phyloP scores from a whole-genome alignment of 2,888 invertebrate genomes.

The Invenusta paracnida region DNA sequence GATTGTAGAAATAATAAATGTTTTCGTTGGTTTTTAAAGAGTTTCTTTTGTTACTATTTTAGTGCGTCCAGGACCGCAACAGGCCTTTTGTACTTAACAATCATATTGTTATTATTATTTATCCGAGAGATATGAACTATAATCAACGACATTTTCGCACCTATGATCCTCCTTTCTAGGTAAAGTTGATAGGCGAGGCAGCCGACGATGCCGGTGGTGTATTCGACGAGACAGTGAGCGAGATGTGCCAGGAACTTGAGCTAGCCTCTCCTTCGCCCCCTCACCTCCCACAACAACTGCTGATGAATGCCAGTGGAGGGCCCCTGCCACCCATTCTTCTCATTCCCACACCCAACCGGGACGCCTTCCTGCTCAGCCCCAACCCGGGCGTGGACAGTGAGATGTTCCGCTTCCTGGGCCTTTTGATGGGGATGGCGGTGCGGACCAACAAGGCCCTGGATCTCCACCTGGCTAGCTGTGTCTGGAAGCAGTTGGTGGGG shows the following conservation, averaged over 20 bases:
- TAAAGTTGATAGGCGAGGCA: slow-evolving; percentile 64
- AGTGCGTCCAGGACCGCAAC: too few relatives aligned
- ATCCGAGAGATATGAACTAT: background rate
- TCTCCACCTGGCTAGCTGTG: slow-evolving; percentile 65
- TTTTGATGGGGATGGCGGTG: slow-evolving; percentile 67
- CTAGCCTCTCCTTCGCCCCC: background rate
- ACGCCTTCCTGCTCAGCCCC: slow-evolving; percentile 34
- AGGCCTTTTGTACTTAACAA: too few relatives aligned
- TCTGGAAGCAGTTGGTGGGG: slow-evolving; percentile 67
- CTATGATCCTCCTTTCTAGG: background rate
- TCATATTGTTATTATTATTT: too few relatives aligned
- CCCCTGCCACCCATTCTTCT: background rate
- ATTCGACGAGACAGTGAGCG: slow-evolving; percentile 70
- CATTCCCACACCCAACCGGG: background rate
- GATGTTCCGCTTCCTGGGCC: slow-evolving; percentile 27
- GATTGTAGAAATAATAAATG: too few relatives aligned
- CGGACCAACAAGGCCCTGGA: slow-evolving; percentile 69
- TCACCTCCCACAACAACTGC: background rate
- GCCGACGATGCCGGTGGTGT: slow-evolving; percentile 71
- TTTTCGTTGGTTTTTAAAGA: too few relatives aligned
- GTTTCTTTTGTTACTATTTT: too few relatives aligned
- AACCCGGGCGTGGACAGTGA: background rate
- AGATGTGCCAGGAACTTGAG: slow-evolving; percentile 64
- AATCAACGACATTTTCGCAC: background rate
- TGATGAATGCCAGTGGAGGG: too few relatives aligned